phyloP scores from a whole-genome alignment of 1,140 invertebrate genomes.

The Procambarus virginalis region DNA sequence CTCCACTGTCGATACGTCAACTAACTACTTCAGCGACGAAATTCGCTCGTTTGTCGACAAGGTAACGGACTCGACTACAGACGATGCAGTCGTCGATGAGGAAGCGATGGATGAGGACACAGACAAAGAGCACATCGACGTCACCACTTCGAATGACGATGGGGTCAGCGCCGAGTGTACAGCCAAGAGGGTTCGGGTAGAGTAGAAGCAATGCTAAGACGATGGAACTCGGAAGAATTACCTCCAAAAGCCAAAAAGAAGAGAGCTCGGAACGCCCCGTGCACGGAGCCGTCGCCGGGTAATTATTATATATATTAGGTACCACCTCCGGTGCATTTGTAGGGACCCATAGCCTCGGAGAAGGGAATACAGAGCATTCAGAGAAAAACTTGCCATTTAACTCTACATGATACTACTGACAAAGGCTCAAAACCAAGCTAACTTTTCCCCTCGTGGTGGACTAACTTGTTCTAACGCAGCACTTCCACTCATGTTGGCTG shows the following conservation, averaged over 20 bases:
- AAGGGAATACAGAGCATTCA: too few species aligned
- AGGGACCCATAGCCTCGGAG: too few species aligned
- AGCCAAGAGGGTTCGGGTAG: constrained; percentile 34
- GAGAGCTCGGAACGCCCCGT: not conserved
- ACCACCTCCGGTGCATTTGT: too few species aligned
- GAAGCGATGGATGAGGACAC: constrained; percentile 60
- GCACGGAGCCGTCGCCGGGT: not conserved
- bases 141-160: constrained; percentile 37
- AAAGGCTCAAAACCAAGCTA: too few species aligned
- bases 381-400: too few species aligned
- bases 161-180: constrained; percentile 7
- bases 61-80: constrained; percentile 78
- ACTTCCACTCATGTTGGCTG: too few species aligned
- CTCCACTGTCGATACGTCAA: constrained; percentile 74
- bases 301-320: too few species aligned
- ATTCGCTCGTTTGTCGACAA: constrained; percentile 95
- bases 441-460: too few species aligned
- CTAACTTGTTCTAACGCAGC: too few species aligned
- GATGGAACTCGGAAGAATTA: not conserved
- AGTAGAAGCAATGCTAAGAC: not conserved
- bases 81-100: constrained; percentile 58
- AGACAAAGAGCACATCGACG: constrained; percentile 40
- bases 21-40: constrained; percentile 87
- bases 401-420: too few species aligned
- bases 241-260: not conserved